A percentile compares a stretch with the other conserved stretches of the same genome.
Conservation (phyloP, 1,140 invertebrate genomes). For the Fopius arisanus region DNA sequence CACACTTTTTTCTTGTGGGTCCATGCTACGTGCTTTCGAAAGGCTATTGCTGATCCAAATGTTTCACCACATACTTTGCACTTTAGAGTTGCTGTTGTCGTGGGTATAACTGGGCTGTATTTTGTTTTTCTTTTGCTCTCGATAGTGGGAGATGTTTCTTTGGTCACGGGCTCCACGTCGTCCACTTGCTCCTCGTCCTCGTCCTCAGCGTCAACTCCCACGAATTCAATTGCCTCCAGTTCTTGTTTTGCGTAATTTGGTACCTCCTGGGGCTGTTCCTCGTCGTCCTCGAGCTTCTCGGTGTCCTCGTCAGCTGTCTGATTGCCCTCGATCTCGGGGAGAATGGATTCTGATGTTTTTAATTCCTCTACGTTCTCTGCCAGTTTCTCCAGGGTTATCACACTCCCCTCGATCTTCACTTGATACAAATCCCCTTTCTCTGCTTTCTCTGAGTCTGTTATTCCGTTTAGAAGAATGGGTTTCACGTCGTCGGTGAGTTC, state of each 20-base stretch:
- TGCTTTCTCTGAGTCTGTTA: slow-evolving; percentile 4
- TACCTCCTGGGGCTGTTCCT: slow-evolving; percentile 14
- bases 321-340: neutral
- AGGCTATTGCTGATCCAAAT: slow-evolving; percentile 49
- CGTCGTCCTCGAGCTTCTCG: slow-evolving; percentile 16
- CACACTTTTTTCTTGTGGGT: slow-evolving; percentile 58
- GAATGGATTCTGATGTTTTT: slow-evolving; percentile 38
- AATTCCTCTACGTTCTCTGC: slow-evolving; percentile 21
- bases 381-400: slow-evolving; percentile 48
- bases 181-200: slow-evolving; percentile 45
- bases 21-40: slow-evolving; percentile 59
- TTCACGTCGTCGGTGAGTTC: slow-evolving; percentile 32
- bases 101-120: neutral
- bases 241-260: neutral
- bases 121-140: slow-evolving; percentile 1
- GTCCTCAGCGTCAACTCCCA: slow-evolving; percentile 38
- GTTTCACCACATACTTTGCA: slow-evolving; percentile 58
- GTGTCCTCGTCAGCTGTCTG: neutral
- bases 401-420: slow-evolving; percentile 48
- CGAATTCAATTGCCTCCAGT: neutral
- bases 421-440: slow-evolving; percentile 43
- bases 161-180: slow-evolving; percentile 15
- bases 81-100: slow-evolving; percentile 40
- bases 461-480: slow-evolving; percentile 39
- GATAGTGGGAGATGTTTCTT: neutral